Evolutionary conservation across 1,140 invertebrate species (phyloP).

Genomic region (Camponotus floridanus): DNA sequence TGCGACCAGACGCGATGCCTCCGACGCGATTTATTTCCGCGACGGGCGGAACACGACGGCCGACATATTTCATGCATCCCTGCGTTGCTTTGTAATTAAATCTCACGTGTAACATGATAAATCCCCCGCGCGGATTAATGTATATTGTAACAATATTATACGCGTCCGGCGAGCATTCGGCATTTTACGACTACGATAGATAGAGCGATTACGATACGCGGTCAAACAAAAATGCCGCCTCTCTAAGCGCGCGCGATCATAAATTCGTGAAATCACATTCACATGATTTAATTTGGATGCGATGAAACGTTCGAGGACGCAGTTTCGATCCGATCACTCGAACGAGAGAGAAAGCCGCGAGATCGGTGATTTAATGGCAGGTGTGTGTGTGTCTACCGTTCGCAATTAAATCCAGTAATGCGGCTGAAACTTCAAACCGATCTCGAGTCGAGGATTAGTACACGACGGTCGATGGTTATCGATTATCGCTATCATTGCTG

Average conservation of each 20-base stretch:
- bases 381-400: slow-evolving; percentile 15
- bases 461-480: slow-evolving; percentile 35
- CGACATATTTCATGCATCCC: slow-evolving; percentile 45
- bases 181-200: slow-evolving; percentile 60
- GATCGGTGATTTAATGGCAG: slow-evolving; percentile 46
- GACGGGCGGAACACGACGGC: neutral
- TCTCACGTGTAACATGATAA: slow-evolving; percentile 56
- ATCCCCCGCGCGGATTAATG: slow-evolving; percentile 69
- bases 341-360: slow-evolving; percentile 43
- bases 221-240: slow-evolving; percentile 30
- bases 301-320: slow-evolving; percentile 36
- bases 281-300: slow-evolving; percentile 29
- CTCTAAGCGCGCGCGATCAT: slow-evolving; percentile 11
- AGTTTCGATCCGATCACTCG: neutral
- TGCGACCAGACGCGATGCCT: no score
- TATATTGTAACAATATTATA: slow-evolving; percentile 70
- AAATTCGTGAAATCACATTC: slow-evolving; percentile 35
- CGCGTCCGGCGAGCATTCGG: slow-evolving; percentile 42
- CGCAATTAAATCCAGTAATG: slow-evolving; percentile 34
- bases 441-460: slow-evolving; percentile 16
- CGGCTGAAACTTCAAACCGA: slow-evolving; percentile 20
- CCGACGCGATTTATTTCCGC: slow-evolving; percentile 30
- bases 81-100: slow-evolving; percentile 55
- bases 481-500: slow-evolving; percentile 56
- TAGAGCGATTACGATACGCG: slow-evolving; percentile 22